These are phyloP conservation scores for Dascillus cervinus DNA, from an alignment of 2,888 invertebrate genomes.

Conservation along the genomic window DNA sequence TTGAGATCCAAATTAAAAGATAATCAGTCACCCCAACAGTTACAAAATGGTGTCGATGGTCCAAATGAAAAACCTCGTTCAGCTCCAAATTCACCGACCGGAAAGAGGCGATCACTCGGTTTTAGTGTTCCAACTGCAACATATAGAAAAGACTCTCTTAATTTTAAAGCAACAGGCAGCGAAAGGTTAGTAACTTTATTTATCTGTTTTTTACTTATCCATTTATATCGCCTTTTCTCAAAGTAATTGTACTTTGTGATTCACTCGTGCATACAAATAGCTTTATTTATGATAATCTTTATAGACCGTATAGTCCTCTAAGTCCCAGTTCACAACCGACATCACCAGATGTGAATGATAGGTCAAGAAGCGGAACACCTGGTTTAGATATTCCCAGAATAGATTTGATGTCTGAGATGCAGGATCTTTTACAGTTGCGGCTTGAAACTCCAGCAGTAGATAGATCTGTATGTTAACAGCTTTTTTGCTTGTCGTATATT, in stretches of 20 bases:
- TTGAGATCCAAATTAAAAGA: slow-evolving; percentile 57
- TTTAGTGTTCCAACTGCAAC: slow-evolving; percentile 37
- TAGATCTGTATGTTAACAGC: slow-evolving; percentile 49
- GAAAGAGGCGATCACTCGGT: slow-evolving; percentile 44
- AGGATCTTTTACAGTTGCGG: slow-evolving; percentile 48
- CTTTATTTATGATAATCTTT: too few species aligned
- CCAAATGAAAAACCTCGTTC: slow-evolving; percentile 47
- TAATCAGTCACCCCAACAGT: slow-evolving; percentile 33
- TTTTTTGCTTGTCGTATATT: neutral
- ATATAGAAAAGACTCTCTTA: slow-evolving; percentile 38
- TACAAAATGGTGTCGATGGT: slow-evolving; percentile 33
- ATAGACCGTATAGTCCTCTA: slow-evolving; percentile 39
- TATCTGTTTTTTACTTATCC: slow-evolving; percentile 4
- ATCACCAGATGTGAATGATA: slow-evolving; percentile 46
- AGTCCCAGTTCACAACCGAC: slow-evolving; percentile 46
- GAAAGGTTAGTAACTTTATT: slow-evolving; percentile 28
- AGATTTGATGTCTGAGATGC: slow-evolving; percentile 61
- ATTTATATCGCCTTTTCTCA: too few species aligned
- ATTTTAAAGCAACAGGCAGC: slow-evolving; percentile 32
- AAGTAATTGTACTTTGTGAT: too few species aligned
- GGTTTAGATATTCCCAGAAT: slow-evolving; percentile 44
- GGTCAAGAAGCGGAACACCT: slow-evolving; percentile 37
- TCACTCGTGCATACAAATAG: too few species aligned
- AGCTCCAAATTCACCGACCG: slow-evolving; percentile 60
- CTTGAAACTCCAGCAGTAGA: slow-evolving; percentile 52